Conservation (phyloP, 2,113 vertebrate species). For the Mesocricetus auratus region DNA sequence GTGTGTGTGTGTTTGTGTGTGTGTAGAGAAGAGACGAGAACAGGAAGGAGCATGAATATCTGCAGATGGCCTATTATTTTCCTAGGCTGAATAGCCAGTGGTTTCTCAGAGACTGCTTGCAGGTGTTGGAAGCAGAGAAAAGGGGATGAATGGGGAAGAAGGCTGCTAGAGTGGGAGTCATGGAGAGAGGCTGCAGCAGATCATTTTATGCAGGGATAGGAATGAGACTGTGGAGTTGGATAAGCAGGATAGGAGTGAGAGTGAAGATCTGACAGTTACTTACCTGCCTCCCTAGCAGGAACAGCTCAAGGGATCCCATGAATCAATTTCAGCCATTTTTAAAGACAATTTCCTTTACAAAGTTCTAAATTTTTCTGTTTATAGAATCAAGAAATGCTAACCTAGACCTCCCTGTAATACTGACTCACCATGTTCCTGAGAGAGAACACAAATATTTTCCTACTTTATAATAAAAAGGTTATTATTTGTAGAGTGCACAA, state of each 20-base stretch:
- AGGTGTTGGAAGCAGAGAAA: neutral
- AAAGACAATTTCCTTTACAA: neutral
- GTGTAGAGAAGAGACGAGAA: no score
- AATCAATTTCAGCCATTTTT: neutral
- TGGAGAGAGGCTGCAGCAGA: neutral
- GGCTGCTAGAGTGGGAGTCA: accelerated
- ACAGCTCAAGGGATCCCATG: neutral
- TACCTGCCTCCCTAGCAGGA: neutral
- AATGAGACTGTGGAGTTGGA: neutral
- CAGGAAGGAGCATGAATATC: neutral
- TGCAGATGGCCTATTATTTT: neutral
- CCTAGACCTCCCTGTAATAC: neutral
- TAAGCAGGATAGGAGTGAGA: neutral
- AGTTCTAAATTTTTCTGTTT: neutral
- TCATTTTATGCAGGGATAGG: neutral
- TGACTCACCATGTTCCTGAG: neutral
- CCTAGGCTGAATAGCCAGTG: neutral
- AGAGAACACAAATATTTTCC: neutral
- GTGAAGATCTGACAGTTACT: neutral
- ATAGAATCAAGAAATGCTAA: neutral
- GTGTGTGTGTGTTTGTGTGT: no score
- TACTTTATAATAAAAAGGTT: neutral
- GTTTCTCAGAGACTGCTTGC: neutral
- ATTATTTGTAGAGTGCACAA: neutral
- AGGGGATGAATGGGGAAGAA: neutral